A percentile compares a stretch with the other conserved stretches of the same genome.
Conservation (phyloP, 2,888 invertebrate species). For the Drosophila nr. perissopoda region DNA sequence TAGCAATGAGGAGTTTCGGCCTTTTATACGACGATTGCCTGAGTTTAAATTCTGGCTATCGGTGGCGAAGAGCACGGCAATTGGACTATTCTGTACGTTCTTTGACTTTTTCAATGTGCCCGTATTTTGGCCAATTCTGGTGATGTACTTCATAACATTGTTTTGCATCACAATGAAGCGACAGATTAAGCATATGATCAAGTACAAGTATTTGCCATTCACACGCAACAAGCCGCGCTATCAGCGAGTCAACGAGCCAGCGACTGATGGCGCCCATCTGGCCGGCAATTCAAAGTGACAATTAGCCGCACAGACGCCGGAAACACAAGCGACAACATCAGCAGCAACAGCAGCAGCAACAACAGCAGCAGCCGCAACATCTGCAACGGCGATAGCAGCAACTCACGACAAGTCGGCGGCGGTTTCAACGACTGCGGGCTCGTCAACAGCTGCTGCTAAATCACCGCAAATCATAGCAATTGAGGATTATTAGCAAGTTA, state of each 20-base stretch:
- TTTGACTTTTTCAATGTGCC: slow-evolving; percentile 99
- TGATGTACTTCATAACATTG: slow-evolving; percentile 99
- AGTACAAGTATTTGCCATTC: slow-evolving; percentile 99
- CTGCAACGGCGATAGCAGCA: slow-evolving; percentile 43
- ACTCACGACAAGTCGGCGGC: slow-evolving; percentile 66
- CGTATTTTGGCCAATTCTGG: slow-evolving; percentile 99
- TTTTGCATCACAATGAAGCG: slow-evolving; percentile 99
- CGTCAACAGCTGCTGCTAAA: slow-evolving; percentile 73
- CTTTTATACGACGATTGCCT: slow-evolving; percentile 97
- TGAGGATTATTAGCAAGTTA: slow-evolving; percentile 77
- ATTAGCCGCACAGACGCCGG: slow-evolving; percentile 86
- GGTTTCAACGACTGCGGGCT: slow-evolving; percentile 40
- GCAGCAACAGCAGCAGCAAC: slow-evolving; percentile 46
- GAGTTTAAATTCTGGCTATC: slow-evolving; percentile 99
- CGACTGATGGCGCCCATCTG: slow-evolving; percentile 40
- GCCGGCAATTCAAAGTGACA: slow-evolving; percentile 85
- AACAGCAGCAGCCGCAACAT: slow-evolving; percentile 49
- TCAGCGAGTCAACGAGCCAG: slow-evolving; percentile 87
- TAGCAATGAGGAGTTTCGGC: slow-evolving; percentile 98
- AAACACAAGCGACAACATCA: slow-evolving; percentile 62
- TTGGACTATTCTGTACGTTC: slow-evolving; percentile 96
- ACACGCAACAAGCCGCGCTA: slow-evolving; percentile 99
- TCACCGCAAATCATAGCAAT: slow-evolving; percentile 84
- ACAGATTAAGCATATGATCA: slow-evolving; percentile 99
- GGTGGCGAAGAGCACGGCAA: slow-evolving; percentile 95